Evolutionary conservation across 2,113 vertebrate species (phyloP).

Genomic region (Ctenomys sociabilis): DNA sequence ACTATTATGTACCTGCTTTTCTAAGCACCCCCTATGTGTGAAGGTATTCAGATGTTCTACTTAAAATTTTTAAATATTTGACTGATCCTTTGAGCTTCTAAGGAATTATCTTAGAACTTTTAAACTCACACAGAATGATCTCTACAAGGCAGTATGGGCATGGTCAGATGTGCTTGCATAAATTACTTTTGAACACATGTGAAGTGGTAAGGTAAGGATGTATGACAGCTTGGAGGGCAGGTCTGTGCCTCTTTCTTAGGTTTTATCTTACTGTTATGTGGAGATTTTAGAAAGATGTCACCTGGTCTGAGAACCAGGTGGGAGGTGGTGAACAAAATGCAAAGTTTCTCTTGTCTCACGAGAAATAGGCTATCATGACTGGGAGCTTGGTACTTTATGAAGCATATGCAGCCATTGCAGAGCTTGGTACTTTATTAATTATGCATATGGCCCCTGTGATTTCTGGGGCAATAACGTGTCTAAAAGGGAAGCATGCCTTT

Average conservation of each 20-base stretch:
- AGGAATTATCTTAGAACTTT: neutral
- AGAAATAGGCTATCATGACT: constrained; percentile 23
- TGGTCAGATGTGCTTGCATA: neutral
- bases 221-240: neutral
- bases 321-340: neutral
- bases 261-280: neutral
- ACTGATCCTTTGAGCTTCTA: neutral
- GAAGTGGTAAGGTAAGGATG: neutral
- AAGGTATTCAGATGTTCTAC: neutral
- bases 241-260: neutral
- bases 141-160: neutral
- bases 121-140: neutral
- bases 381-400: constrained; percentile 62
- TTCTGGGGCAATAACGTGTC: neutral
- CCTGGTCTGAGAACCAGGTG: neutral
- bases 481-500: neutral
- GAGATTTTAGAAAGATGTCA: neutral
- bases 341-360: constrained; percentile 39
- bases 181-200: neutral
- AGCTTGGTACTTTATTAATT: constrained; percentile 56
- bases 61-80: neutral
- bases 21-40: neutral
- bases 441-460: neutral
- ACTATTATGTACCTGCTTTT: neutral
- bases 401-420: neutral